Base-by-base conservation (phyloP, 2,888 invertebrate species). In the Noctua comes region DNA sequence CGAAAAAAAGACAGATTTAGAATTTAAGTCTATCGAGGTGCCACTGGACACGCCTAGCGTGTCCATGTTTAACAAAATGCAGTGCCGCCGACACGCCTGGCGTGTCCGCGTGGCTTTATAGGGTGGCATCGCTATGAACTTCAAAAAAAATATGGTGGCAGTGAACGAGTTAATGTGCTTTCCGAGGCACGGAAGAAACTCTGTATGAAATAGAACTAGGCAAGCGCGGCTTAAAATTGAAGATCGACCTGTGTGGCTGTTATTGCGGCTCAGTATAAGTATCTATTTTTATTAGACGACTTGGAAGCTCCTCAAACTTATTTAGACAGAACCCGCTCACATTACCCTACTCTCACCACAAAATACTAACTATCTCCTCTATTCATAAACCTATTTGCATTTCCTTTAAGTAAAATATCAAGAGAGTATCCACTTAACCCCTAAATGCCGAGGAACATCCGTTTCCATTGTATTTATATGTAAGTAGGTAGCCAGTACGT, bases 391-490 rank as follows among this genome's bases (percentile, higher is more conserved):
- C 5, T 27, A 81, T 85, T 84, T 46, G 72, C 84, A 81, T 84
- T 76, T 76, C 46, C 73, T 76, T 68, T 21, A 18, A 51, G 48
- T 27, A 64, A 85, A 82, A 85, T 82, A 79, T 82, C 57, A 74
- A 74, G 69, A 76, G 40, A 57, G 64, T 48, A 75, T 68, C 27
- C 46, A 64, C 66, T 77, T 77, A 77, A 46, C 66, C 73, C 79
- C 69, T 54, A 43, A 72, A 78, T 82, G 78, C 59, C 66, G 24
- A 48, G 51, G 51, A 59, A 73, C 78, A 88, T 88, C 88, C 88
- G 88, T 68, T 65, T 85, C 21, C 75, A 83, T 84, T 82, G 83
- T 79, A 78, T 66, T 66, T n/a, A 66, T 75, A 82, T 69, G 77
- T 48, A 83, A 83, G 66, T 65, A 80, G 72, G 74, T 18, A 57